Percentiles rank a stretch among this genome's conserved stretches.
These are phyloP conservation scores for Abramis brama DNA, from an alignment of 2,113 vertebrate species.

Conservation along the genomic window DNA sequence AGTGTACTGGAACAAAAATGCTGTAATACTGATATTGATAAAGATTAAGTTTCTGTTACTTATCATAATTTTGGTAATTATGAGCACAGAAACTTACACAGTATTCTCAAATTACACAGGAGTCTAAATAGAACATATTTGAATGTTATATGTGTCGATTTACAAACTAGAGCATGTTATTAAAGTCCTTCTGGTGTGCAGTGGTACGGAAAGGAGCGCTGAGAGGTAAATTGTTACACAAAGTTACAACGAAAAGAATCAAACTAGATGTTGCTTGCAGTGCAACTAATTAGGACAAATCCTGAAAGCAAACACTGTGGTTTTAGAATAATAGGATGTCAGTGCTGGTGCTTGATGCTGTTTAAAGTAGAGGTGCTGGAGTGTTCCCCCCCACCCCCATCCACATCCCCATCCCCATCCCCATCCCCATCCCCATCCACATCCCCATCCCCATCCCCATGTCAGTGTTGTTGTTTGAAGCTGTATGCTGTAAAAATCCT, in stretches of 20 bases:
- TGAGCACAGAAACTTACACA: background rate
- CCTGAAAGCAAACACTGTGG: background rate
- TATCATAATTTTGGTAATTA: background rate
- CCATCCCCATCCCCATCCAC: no score
- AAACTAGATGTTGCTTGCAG: constrained; percentile 11
- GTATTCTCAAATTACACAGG: background rate
- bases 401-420: no score
- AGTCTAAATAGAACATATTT: constrained; percentile 13
- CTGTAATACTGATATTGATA: background rate
- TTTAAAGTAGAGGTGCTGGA: background rate
- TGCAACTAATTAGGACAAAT: background rate
- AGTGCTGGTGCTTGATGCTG: background rate
- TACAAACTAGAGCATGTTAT: background rate
- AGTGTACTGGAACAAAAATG: background rate
- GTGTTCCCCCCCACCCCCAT: no score
- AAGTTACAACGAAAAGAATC: background rate
- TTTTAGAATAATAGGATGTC: background rate
- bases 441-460: no score
- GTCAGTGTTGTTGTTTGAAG: background rate
- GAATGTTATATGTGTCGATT: background rate
- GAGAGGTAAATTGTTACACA: constrained; percentile 7
- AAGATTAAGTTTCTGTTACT: background rate
- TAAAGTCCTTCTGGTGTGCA: constrained; percentile 5
- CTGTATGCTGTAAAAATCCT: background rate
- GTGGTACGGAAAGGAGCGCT: background rate